Evolutionary conservation across 1,140 invertebrate genomes (phyloP).

Genomic region (Cotesia glomerata): DNA sequence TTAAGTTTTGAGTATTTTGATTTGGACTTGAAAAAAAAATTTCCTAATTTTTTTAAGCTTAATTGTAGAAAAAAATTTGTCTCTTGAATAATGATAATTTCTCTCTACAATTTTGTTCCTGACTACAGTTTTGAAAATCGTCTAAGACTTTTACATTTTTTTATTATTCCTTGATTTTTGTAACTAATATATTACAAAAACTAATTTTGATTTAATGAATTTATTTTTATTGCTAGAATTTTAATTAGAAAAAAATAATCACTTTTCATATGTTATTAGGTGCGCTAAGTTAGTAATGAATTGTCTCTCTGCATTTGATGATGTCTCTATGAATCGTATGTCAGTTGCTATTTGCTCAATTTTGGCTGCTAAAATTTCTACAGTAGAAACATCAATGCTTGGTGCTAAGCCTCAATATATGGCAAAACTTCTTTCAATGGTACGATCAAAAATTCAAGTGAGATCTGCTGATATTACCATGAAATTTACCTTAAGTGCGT

Average conservation of each 20-base stretch:
- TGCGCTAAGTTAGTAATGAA: constrained; percentile 81
- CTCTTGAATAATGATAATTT: too few species aligned
- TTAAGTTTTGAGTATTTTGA: too few species aligned
- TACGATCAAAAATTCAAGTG: constrained; percentile 69
- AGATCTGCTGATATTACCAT: constrained; percentile 75
- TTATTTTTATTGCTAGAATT: too few species aligned
- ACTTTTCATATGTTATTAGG: constrained; percentile 43
- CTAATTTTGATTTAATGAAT: too few species aligned
- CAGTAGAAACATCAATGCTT: constrained; percentile 75
- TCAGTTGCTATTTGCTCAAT: constrained; percentile 85
- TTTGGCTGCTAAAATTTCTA: constrained; percentile 75
- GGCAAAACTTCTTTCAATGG: constrained; percentile 75
- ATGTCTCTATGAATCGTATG: constrained; percentile 80
- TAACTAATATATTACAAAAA: too few species aligned
- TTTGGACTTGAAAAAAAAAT: too few species aligned
- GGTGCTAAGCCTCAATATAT: constrained; percentile 76
- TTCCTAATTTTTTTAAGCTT: too few species aligned
- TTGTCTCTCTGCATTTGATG: constrained; percentile 76
- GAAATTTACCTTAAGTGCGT: constrained; percentile 80
- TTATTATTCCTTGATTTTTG: neutral
- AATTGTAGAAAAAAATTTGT: too few species aligned
- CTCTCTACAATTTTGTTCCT: too few species aligned
- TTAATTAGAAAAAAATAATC: neutral
- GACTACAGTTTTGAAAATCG: too few species aligned
- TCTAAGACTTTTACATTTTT: too few species aligned